Evolutionary conservation across 2,113 vertebrate species (phyloP).

Genomic region (Ailuropoda melanoleuca): DNA sequence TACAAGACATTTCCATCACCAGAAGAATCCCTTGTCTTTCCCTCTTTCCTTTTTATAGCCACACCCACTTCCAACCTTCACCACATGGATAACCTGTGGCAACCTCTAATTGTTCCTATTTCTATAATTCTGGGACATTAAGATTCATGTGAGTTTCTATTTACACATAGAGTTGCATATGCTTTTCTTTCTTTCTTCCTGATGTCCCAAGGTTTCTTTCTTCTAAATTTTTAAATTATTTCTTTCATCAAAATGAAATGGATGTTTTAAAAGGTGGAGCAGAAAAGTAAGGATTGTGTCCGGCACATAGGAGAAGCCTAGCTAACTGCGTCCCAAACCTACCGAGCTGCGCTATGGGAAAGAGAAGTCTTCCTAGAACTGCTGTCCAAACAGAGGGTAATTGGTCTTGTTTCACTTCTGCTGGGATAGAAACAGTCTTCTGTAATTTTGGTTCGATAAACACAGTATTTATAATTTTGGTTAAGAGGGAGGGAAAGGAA

Average conservation of each 20-base stretch:
- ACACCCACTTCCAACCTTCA: not conserved
- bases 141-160: not conserved
- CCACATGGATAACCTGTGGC: not conserved
- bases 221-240: not conserved
- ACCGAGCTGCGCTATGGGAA: not conserved
- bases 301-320: not conserved
- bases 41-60: not conserved
- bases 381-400: not conserved
- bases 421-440: not conserved
- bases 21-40: not conserved
- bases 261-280: not conserved
- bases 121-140: not conserved
- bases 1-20: not conserved
- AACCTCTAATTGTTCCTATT: not conserved
- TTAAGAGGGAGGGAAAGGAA: not conserved
- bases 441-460: conserved; percentile 59
- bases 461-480: conserved; percentile 41
- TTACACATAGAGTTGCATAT: not conserved
- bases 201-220: not conserved
- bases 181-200: not conserved
- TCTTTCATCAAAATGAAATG: not conserved
- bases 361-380: not conserved
- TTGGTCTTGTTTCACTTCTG: not conserved
- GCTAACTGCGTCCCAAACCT: not conserved
- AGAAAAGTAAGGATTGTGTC: not conserved